Conservation (phyloP, 1,140 invertebrate species). For the Nylanderia fulva region DNA sequence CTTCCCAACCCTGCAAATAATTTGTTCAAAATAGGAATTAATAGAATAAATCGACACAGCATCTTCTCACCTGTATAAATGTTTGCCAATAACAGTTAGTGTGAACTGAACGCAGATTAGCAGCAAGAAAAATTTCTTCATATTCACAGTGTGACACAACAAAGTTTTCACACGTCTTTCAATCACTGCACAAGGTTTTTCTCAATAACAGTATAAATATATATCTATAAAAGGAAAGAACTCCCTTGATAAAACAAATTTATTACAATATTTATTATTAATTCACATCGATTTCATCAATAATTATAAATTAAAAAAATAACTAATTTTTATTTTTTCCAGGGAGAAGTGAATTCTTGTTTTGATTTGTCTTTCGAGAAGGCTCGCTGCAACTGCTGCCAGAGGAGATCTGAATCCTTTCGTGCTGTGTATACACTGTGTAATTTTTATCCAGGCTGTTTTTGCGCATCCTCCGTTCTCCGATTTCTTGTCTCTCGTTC, state of each 20-base stretch:
- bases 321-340: no score
- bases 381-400: neutral
- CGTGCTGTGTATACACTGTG: conserved; percentile 67
- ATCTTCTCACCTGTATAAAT: conserved; percentile 72
- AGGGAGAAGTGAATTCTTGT: neutral
- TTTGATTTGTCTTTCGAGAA: neutral
- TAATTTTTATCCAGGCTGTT: conserved; percentile 71
- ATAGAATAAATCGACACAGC: neutral
- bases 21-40: neutral
- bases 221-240: neutral
- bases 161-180: neutral
- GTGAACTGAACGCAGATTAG: conserved; percentile 55
- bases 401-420: conserved; percentile 72
- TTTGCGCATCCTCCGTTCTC: conserved; percentile 63
- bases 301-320: no score
- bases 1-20: no score
- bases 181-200: neutral
- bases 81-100: conserved; percentile 55
- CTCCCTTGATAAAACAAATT: neutral
- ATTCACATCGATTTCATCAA: no score
- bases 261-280: neutral
- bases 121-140: conserved; percentile 63
- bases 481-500: conserved; percentile 71
- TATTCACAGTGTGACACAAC: conserved; percentile 34
- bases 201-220: neutral